Evolutionary conservation across 2,113 vertebrate genomes (phyloP).

Genomic region (Mugil cephalus): DNA sequence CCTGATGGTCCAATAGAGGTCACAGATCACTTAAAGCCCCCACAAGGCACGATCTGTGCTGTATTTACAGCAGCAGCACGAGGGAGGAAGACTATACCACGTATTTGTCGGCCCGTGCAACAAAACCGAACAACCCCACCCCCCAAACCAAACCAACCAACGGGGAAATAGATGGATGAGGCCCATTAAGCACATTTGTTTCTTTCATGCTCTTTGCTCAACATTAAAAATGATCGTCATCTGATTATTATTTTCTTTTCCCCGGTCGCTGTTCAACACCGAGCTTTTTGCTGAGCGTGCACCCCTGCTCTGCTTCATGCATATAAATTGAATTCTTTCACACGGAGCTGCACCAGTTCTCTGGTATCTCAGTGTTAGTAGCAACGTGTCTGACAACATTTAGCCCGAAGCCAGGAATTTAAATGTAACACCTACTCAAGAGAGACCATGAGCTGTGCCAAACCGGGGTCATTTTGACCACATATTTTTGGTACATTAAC

Average conservation of each 20-base stretch:
- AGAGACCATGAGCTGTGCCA: too few relatives aligned
- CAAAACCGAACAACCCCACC: too few relatives aligned
- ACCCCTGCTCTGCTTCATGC: background rate
- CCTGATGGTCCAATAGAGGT: constrained; percentile 11
- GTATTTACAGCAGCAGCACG: constrained; percentile 30
- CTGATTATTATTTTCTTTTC: constrained; percentile 15
- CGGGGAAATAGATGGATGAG: constrained; percentile 7
- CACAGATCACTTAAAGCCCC: constrained; percentile 7
- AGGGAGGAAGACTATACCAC: background rate
- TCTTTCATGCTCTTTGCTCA: constrained; percentile 29
- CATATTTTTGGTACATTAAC: too few relatives aligned
- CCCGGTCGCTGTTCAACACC: background rate
- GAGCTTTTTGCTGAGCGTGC: constrained; percentile 8
- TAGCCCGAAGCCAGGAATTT: background rate
- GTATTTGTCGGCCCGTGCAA: background rate
- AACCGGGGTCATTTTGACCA: too few relatives aligned
- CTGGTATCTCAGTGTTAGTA: background rate
- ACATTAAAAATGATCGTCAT: constrained; percentile 26
- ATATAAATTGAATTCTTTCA: background rate
- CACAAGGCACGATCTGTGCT: background rate
- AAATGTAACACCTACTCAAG: too few relatives aligned
- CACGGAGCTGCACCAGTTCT: background rate
- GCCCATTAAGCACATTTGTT: constrained; percentile 29
- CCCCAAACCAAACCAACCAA: background rate
- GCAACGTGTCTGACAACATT: background rate